phyloP scores from a whole-genome alignment of 2,888 invertebrate genomes.

The Julus scandinavius region DNA sequence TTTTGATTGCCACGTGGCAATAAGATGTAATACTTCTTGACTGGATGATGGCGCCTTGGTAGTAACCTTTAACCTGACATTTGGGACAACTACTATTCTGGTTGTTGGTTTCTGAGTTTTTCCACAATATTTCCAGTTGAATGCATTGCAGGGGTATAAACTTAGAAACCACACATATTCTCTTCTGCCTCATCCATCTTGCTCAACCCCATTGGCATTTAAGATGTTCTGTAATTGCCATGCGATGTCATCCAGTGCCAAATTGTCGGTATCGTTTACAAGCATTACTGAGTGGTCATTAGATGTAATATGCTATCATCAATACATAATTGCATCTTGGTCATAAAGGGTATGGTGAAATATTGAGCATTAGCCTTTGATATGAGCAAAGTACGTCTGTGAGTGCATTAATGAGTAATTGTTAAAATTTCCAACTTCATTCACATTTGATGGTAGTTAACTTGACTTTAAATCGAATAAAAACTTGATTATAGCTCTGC shows the following conservation, averaged over 20 bases:
- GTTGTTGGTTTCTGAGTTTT: background rate
- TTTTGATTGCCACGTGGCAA: slow-evolving; percentile 12
- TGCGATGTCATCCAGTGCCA: background rate
- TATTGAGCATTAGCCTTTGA: background rate
- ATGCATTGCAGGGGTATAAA: background rate
- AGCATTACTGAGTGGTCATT: background rate
- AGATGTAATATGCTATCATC: background rate
- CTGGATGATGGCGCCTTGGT: background rate
- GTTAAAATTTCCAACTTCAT: background rate
- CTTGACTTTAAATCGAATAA: too few species aligned
- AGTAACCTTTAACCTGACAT: background rate
- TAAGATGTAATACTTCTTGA: background rate
- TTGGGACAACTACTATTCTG: background rate
- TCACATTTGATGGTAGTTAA: too few species aligned
- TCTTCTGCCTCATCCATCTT: slow-evolving; percentile 1
- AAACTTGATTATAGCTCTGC: too few species aligned
- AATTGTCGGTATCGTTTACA: background rate
- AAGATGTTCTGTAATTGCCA: slow-evolving; percentile 20
- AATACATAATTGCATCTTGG: slow-evolving; percentile 4
- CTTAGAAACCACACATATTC: background rate
- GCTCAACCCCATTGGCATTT: background rate
- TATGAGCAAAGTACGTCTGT: too few species aligned
- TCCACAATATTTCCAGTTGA: background rate
- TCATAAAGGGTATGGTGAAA: background rate
- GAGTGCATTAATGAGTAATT: too few species aligned